Base-by-base conservation (phyloP, 2,888 invertebrate genomes). In the Limnephilus rhombicus region DNA sequence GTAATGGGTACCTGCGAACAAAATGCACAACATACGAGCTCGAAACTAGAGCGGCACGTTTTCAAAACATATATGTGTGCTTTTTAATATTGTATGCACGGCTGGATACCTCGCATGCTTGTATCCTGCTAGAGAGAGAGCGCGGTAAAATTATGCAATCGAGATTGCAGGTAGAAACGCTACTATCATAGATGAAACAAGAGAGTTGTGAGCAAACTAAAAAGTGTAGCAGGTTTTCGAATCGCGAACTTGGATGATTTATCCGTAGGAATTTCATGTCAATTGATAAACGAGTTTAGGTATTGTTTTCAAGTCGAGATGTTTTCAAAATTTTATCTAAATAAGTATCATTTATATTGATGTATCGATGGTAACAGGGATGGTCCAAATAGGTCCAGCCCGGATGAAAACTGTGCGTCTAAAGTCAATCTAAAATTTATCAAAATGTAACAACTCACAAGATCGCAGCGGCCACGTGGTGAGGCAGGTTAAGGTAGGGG, bases 41-140 rank as follows among this genome's bases (percentile, higher is more conserved):
- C 89, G 91, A 91, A 93, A 93, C 92, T 93, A 91, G 93, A 92
- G 91, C 93, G 92, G 93, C 92, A 92, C 93, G 91, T 92, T 93
- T 92, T 90, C 68, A 92, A 86, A 92, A 93, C 91, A 41, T 83
- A 86, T 53, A 41, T 85, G 15, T 80, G 91, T 85, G 85, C 90
- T 89, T 91, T 90, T 91, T 80, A 89, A 92, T 90, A 91, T 81
- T 90, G 85, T 87, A 89, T 92, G 89, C 91, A 80, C 85, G 86
- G 91, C 86, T 82, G 86, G 41, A 31, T 91, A 53, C 18, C 53
- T 53, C 7, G 53, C 53, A 68, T n/a, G 68, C 7, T n/a, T 83
- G 45, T 49, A 85, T 34, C 68, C 3, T 83, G 85, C 83, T 45
- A 41, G 3, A 89, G 53, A 91, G 91, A 45, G 45, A 85, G 89